These are phyloP conservation scores for Euwallacea fornicatus DNA, from an alignment of 1,140 invertebrate species.

Conservation along the genomic window DNA sequence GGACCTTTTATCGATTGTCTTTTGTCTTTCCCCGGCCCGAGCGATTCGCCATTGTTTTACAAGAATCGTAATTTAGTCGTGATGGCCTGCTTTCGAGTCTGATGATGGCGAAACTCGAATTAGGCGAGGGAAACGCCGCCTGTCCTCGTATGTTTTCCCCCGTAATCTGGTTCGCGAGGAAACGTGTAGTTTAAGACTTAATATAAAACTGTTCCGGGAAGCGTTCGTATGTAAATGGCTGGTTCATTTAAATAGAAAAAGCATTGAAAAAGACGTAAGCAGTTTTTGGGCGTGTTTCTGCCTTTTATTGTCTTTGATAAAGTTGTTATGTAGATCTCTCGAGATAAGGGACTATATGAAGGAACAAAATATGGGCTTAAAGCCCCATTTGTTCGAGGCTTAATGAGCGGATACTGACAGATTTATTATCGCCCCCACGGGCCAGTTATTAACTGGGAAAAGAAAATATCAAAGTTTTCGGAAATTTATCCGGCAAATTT, in stretches of 20 bases:
- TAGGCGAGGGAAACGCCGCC: background rate
- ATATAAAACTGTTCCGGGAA: conserved; percentile 17
- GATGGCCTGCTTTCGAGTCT: conserved; percentile 1
- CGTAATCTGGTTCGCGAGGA: conserved; percentile 3
- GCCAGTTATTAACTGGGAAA: background rate
- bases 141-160: conserved; percentile 1
- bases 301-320: conserved; percentile 32
- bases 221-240: conserved; percentile 21
- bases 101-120: conserved; percentile 1
- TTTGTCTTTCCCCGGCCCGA: conserved; percentile 10
- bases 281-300: conserved; percentile 29
- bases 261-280: conserved; percentile 29
- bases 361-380: conserved; percentile 19
- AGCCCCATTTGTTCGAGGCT: conserved; percentile 11
- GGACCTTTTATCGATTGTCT: conserved; percentile 24
- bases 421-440: background rate
- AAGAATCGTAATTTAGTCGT: conserved; percentile 13
- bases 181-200: conserved; percentile 27
- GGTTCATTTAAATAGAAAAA: conserved; percentile 31
- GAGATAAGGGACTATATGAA: conserved; percentile 23
- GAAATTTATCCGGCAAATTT: conserved; percentile 34
- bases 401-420: conserved; percentile 20
- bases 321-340: conserved; percentile 32
- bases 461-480: conserved; percentile 6
- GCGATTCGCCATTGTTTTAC: conserved; percentile 22